A percentile compares a stretch with the other conserved stretches of the same genome.
These are phyloP conservation scores for Mylabris sibirica DNA, from an alignment of 2,888 invertebrate genomes.

Conservation along the genomic window DNA sequence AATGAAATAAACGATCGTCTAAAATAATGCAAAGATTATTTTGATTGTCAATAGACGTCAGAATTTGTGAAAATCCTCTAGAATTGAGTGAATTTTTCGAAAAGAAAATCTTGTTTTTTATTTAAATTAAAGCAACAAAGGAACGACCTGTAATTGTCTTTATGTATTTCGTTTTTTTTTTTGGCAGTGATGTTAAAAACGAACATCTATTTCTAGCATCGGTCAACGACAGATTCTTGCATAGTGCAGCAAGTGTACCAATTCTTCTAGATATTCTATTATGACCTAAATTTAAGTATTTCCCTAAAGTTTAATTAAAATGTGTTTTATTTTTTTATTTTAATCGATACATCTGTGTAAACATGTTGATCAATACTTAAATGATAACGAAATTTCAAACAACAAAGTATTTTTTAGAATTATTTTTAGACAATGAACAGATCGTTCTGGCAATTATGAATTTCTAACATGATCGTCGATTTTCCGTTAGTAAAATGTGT, in stretches of 20 bases:
- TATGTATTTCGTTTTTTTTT: background rate
- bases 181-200: constrained; percentile 14
- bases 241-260: constrained; percentile 12
- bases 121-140: background rate
- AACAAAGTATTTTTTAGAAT: background rate
- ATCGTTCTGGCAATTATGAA: background rate
- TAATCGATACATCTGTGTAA: background rate
- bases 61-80: constrained; percentile 12
- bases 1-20: constrained; percentile 14
- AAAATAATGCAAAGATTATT: constrained; percentile 24
- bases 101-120: background rate
- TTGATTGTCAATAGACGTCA: constrained; percentile 25
- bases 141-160: background rate
- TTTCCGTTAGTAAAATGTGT: background rate
- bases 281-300: constrained; percentile 7
- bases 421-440: constrained; percentile 1
- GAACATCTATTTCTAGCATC: constrained; percentile 20
- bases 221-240: constrained; percentile 28
- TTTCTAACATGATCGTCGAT: too few relatives aligned
- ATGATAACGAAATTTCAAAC: background rate
- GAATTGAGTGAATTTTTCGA: too few relatives aligned
- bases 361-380: background rate
- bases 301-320: background rate
- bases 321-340: background rate
- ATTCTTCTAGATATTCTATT: constrained; percentile 1